A percentile compares a stretch with the other conserved stretches of the same genome.
phyloP scores from a whole-genome alignment of 2,888 invertebrate genomes.

The Oligia strigilis region DNA sequence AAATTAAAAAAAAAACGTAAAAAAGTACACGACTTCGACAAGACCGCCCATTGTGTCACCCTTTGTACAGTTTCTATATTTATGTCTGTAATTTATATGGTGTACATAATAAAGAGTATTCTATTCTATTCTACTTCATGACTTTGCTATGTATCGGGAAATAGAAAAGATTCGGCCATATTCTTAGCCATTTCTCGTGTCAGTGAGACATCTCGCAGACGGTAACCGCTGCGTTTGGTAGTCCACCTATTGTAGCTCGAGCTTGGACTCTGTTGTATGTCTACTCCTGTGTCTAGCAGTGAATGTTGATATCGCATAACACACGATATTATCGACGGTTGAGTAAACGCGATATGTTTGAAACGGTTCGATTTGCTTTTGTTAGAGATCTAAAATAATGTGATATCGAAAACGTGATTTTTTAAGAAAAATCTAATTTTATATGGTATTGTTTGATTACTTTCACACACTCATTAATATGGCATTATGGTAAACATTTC shows the following conservation, averaged over 20 bases:
- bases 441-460: neutral
- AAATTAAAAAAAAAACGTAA: neutral
- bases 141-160: neutral
- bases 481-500: no score
- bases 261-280: neutral
- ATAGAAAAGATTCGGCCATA: neutral
- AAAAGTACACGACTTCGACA: neutral
- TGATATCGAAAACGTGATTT: neutral
- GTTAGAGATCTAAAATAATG: neutral
- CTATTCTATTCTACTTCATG: neutral
- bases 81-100: no score
- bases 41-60: no score
- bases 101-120: no score
- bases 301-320: conserved; percentile 1
- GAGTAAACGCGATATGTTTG: conserved; percentile 2
- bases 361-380: conserved; percentile 11
- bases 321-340: conserved; percentile 1
- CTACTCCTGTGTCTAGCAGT: neutral
- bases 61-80: no score
- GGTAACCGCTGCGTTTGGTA: neutral
- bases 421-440: neutral
- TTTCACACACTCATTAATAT: neutral
- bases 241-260: neutral
- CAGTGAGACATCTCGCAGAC: neutral
- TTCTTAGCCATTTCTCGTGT: neutral